Percentiles rank a stretch among this genome's conserved stretches.
Conservation (phyloP, 2,797 vertebrate species). For the Muscicapa comitata region DNA sequence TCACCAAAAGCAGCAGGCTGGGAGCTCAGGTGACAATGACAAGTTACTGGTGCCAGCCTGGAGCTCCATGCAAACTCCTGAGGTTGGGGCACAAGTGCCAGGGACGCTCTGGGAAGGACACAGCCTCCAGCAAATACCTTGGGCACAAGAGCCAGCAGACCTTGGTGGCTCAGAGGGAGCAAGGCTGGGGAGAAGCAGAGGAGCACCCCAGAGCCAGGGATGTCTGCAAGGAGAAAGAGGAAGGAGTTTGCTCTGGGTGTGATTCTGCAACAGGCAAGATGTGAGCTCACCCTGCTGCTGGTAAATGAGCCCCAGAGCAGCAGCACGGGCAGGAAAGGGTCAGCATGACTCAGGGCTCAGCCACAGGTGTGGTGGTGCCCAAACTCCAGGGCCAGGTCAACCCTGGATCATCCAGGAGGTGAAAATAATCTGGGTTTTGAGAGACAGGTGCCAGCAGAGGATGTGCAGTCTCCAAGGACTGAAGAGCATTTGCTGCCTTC, state of each 20-base stretch:
- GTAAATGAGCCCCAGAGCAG: not conserved
- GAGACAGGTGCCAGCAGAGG: not conserved
- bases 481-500: not conserved
- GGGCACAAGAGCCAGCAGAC: not conserved
- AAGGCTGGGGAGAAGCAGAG: not conserved
- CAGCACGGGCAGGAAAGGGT: not conserved
- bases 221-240: not conserved
- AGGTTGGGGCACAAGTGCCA: not conserved
- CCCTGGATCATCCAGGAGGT: not conserved
- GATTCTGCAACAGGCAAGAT: not conserved
- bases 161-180: not conserved
- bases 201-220: not conserved
- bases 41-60: not conserved
- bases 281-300: not conserved
- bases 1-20: not conserved
- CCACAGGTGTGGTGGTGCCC: rapidly evolving
- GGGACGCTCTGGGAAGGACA: not conserved
- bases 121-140: not conserved
- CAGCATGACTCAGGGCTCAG: not conserved
- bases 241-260: not conserved
- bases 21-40: not conserved
- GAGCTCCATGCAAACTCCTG: rapidly evolving
- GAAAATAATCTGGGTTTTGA: not conserved
- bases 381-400: not conserved
- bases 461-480: not conserved